Base-by-base conservation (phyloP, 2,797 vertebrate species). In the Erpetoichthys calabaricus region DNA sequence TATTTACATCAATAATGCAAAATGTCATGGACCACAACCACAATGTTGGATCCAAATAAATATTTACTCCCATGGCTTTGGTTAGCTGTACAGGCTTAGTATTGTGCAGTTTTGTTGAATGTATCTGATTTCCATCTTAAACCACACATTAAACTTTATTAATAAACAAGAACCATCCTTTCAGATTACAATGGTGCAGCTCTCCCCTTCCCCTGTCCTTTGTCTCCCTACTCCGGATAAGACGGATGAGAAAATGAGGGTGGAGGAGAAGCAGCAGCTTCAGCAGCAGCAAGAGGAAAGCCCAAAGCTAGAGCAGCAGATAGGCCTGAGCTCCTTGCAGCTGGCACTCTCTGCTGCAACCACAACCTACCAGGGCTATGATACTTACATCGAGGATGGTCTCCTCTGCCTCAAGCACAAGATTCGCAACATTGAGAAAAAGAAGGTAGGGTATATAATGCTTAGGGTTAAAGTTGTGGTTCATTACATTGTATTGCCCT, bases 371-470 rank as follows among this genome's bases (percentile, higher is more conserved):
- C 83, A 87, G 4, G 91, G 87, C 1, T 97, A 96, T 2, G 95
- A 98, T 55, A 85, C 73, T 46, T 99, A 99, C 66, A 85, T 98
- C 44, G 92, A 97, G 57, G 90, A 98, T 1, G 91, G 94, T 53
- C 88, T 97, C 61, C 90, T 97, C 79, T 97, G 92, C 72, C 84
- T 99, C 63, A 93, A 91, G 66, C 90, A 98, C 81, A 99, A 99
- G 75, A 88, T 99, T 51, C 88, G 96, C 64, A 99, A 99, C 77
- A 82, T 98, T 62, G 93, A 98, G 81, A 99, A 99, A 70, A 98
- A 92, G 72, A 98, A 96, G 92, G 95, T 98, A 78, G 59, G 62
- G 5, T 10, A 41, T 10, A 3, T 41, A 53, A 42, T 7, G 47
- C 25, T 25, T 25, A 25, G 2, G 25, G 2, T 25, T 25, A 25